These are phyloP conservation scores for Hydroisotoma schaefferi DNA, from an alignment of 2,888 invertebrate genomes.

Conservation along the genomic window DNA sequence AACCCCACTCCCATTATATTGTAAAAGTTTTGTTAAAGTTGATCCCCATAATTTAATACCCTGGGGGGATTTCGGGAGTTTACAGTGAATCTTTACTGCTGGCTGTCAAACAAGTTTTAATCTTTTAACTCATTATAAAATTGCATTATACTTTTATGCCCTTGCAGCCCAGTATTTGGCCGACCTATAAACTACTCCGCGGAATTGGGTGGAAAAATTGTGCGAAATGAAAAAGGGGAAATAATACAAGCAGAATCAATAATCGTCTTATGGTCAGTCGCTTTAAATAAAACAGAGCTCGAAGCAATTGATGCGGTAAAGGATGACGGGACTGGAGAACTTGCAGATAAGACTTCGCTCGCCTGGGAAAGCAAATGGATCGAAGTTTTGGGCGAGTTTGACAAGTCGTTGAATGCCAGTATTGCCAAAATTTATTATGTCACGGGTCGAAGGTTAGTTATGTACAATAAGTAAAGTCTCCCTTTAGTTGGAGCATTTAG, in stretches of 20 bases:
- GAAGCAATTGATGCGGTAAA: conserved; percentile 66
- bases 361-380: conserved; percentile 63
- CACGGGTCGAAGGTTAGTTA: conserved; percentile 59
- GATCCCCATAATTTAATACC: too few species aligned
- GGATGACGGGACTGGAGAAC: conserved; percentile 69
- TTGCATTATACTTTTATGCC: background rate
- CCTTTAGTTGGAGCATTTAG: too few species aligned
- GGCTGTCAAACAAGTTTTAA: too few species aligned
- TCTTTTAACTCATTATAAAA: too few species aligned
- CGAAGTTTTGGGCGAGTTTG: conserved; percentile 53
- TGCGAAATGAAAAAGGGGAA: conserved; percentile 59
- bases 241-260: conserved; percentile 64
- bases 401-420: conserved; percentile 47
- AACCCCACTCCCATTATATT: too few species aligned
- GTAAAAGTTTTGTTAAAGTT: too few species aligned
- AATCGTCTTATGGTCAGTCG: conserved; percentile 60
- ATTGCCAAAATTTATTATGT: conserved; percentile 58
- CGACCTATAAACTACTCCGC: conserved; percentile 63
- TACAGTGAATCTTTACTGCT: too few species aligned
- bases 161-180: conserved; percentile 61
- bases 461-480: too few species aligned
- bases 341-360: conserved; percentile 61
- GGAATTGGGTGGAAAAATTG: conserved; percentile 60
- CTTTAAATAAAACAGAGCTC: conserved; percentile 62
- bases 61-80: too few species aligned